phyloP scores from a whole-genome alignment of 2,113 vertebrate species.

The Platichthys stellatus region DNA sequence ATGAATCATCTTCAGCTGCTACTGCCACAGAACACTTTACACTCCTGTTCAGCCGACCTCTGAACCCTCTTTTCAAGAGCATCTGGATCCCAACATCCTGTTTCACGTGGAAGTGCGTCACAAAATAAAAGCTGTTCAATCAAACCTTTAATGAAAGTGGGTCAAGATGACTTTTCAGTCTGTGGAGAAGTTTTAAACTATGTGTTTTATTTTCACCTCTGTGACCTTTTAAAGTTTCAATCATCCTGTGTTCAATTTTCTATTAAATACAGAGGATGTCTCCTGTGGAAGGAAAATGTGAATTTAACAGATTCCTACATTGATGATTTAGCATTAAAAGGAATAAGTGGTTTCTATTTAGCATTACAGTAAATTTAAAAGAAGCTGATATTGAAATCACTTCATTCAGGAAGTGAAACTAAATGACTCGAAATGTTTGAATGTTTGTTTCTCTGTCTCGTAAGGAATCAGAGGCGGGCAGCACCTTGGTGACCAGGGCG shows the following conservation, averaged over 20 bases:
- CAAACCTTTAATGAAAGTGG: background rate
- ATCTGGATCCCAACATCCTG: background rate
- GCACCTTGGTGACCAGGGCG: constrained; percentile 93
- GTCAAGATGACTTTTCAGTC: too few relatives aligned
- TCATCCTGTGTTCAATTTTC: too few relatives aligned
- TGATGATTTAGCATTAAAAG: too few relatives aligned
- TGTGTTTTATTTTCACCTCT: too few relatives aligned
- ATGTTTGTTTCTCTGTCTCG: background rate
- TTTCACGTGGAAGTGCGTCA: background rate
- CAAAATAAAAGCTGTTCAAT: background rate
- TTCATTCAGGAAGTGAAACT: constrained; percentile 10
- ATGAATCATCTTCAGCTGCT: background rate
- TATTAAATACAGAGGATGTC: too few relatives aligned
- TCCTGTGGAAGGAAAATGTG: too few relatives aligned
- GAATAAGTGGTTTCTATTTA: too few relatives aligned
- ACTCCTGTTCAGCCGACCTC: background rate
- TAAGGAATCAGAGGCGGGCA: background rate
- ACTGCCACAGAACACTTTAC: background rate
- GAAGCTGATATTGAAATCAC: background rate
- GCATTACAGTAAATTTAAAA: too few relatives aligned
- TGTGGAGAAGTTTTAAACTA: too few relatives aligned
- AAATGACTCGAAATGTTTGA: background rate
- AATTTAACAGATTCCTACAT: too few relatives aligned
- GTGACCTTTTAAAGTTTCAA: too few relatives aligned
- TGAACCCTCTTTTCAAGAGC: background rate